Base-by-base conservation (phyloP, 2,888 invertebrate species). In the Pammene fasciana region DNA sequence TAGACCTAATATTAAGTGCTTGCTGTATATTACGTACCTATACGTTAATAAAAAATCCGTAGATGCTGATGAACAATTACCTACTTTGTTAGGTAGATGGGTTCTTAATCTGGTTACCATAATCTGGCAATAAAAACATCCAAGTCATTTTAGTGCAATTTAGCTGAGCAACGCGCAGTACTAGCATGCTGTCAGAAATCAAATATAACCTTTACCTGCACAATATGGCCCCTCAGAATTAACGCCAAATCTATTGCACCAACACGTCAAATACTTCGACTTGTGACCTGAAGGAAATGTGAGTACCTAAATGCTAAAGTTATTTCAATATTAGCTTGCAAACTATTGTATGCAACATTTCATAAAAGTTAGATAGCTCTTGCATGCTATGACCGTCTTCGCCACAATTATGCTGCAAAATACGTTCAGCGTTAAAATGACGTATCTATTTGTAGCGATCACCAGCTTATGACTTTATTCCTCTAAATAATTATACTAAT, bases 181-280 rank as follows among this genome's bases (percentile, higher is more conserved):
- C 16, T 43, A 38, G 38, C 38, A 7, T 38, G 38, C 38, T 38
- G 38, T 38, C 38, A 38, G 7, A 38, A 38, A 38, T 38, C 8
- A 38, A 38, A 38, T 36, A 36, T 1, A 38, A 38, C 38, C 38
- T 46, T 26, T 10, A 34, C 26, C 36, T 57, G 9, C 57, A 68
- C 45, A 52, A 64, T 57, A 65, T 57, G 8, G 13, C 10, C 54
- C 10, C 54, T 16, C 16, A 45, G 14, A 56, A 72, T 74, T 73
- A 75, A 56, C 60, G 70, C 43, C 65, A 67, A 68, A 64, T 67
- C 66, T 14, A 61, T 74, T 73, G 70, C 73, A 70, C 72, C 71
- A 71, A 72, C 73, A 71, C 73, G 72, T 75, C 55, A 61, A 72
- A 73, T 70, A 78, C 62, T 74, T 72, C 72, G 67, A 57, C 62